These are phyloP conservation scores for Smittia sp. DNA, from an alignment of 2,888 invertebrate genomes.

Conservation along the genomic window DNA sequence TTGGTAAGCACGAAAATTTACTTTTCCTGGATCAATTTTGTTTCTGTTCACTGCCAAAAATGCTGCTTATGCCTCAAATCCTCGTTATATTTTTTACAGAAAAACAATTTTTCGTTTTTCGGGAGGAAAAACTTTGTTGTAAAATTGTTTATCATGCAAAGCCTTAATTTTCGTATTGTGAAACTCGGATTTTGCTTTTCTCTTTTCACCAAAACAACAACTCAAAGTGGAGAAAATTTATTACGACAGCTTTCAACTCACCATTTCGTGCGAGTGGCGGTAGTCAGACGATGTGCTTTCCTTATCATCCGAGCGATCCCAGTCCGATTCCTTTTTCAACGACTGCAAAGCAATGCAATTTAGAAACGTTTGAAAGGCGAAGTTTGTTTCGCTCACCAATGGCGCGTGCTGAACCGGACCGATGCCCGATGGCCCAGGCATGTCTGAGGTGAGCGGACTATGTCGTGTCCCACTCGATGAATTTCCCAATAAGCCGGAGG, in stretches of 20 bases:
- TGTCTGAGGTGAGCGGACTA: slow-evolving; percentile 67
- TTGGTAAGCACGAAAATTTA: not conserved
- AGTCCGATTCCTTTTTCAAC: slow-evolving; percentile 84
- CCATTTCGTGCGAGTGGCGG: slow-evolving; percentile 79
- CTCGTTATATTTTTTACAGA: not conserved
- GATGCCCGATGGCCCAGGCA: slow-evolving; percentile 79
- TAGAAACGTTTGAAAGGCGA: not conserved
- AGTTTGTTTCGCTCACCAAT: slow-evolving; percentile 61
- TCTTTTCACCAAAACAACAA: not conserved
- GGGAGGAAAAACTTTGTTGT: not conserved
- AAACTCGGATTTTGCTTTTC: not conserved
- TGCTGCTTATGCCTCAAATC: not conserved
- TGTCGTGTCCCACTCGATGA: slow-evolving; percentile 52
- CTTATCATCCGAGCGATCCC: slow-evolving; percentile 78
- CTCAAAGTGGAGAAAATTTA: not conserved
- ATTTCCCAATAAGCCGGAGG: slow-evolving; percentile 47
- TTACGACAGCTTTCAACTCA: slow-evolving; percentile 56
- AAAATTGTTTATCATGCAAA: not conserved
- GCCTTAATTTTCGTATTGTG: not conserved
- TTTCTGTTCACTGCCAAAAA: not conserved
- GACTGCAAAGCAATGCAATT: slow-evolving; percentile 62
- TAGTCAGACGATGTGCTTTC: slow-evolving; percentile 76
- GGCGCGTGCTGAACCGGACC: slow-evolving; percentile 87
- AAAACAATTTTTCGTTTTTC: not conserved
- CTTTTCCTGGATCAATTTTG: not conserved